phyloP scores from a whole-genome alignment of 2,797 vertebrate genomes.

The Myotis daubentonii region DNA sequence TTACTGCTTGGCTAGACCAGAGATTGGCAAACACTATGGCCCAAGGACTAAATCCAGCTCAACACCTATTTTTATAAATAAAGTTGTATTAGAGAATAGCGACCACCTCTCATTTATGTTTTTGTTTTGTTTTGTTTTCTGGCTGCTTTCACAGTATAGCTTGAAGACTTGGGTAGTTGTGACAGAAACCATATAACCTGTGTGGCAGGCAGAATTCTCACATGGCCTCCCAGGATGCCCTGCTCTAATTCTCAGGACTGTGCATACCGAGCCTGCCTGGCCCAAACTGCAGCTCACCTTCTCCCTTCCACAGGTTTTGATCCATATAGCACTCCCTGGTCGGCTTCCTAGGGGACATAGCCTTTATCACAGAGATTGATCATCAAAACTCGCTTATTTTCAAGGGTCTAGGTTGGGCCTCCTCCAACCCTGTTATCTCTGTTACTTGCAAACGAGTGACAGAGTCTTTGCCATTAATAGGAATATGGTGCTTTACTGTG shows the following conservation, averaged over 20 bases:
- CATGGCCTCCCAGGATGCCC: not conserved
- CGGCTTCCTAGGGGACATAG: not conserved
- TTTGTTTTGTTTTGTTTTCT: not conserved
- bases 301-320: not conserved
- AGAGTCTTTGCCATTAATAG: not conserved
- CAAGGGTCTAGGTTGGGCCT: not conserved
- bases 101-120: not conserved
- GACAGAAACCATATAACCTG: not conserved
- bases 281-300: not conserved
- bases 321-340: accelerated
- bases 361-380: not conserved
- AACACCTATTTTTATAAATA: conserved; percentile 47
- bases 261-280: not conserved
- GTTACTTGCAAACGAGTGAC: not conserved
- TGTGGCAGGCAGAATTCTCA: not conserved
- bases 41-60: not conserved
- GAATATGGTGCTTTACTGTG: not conserved
- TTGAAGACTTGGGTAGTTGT: not conserved
- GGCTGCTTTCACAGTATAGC: not conserved
- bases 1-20: not conserved
- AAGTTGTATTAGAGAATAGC: conserved; percentile 56
- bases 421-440: not conserved
- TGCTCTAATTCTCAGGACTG: not conserved
- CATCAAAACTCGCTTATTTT: not conserved
- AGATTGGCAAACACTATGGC: not conserved